These are phyloP conservation scores for Sinohyriopsis cumingii DNA, from an alignment of 2,888 invertebrate genomes.

Conservation along the genomic window DNA sequence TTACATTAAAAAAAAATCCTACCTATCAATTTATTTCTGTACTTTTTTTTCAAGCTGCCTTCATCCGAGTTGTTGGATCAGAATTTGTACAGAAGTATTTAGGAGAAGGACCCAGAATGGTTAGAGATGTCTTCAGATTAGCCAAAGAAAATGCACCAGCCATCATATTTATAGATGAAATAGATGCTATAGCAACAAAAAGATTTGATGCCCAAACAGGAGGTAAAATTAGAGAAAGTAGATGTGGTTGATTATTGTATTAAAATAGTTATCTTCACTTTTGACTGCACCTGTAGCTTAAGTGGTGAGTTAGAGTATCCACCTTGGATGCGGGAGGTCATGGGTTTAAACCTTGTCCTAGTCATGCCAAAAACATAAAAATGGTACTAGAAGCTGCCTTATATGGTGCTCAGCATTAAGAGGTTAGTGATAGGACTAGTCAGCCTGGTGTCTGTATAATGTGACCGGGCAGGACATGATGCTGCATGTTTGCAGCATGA, in stretches of 20 bases:
- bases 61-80: conserved; percentile 98
- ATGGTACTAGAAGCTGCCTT: no score
- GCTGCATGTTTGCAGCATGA: no score
- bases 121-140: conserved; percentile 97
- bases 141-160: conserved; percentile 99
- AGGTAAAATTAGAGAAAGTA: conserved; percentile 56
- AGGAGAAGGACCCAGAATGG: conserved; percentile 99
- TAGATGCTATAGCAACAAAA: conserved; percentile 99
- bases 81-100: conserved; percentile 99
- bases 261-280: no score
- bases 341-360: no score
- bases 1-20: neutral
- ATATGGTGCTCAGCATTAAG: no score
- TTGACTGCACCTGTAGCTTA: no score
- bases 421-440: no score
- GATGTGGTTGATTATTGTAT: neutral
- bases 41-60: conserved; percentile 81
- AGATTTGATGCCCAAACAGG: conserved; percentile 99
- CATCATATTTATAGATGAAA: conserved; percentile 99
- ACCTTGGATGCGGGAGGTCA: no score
- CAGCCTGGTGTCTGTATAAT: no score
- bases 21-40: neutral
- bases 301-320: no score
- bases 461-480: no score
- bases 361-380: no score